phyloP scores from a whole-genome alignment of 2,888 invertebrate species.

The Erebia epiphron region DNA sequence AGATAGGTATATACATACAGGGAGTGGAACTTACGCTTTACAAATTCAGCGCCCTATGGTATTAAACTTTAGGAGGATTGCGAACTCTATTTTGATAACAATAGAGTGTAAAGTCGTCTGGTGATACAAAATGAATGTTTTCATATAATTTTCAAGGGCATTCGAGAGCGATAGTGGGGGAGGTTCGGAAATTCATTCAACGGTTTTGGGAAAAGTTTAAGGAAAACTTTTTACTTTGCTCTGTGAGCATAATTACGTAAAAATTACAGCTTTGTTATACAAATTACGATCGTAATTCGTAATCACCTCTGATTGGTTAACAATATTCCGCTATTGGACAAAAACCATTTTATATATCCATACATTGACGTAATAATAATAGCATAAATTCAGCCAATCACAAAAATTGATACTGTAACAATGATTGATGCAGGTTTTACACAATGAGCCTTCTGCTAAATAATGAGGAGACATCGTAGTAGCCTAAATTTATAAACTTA shows the following conservation, averaged over 20 bases:
- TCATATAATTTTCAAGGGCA: conserved; percentile 28
- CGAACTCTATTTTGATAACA: background rate
- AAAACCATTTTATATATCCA: no score
- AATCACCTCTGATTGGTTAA: no score
- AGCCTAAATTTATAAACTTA: no score
- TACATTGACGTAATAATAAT: no score
- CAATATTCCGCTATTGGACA: no score
- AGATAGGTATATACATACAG: conserved; percentile 24
- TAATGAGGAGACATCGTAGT: no score
- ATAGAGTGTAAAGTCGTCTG: conserved; percentile 1
- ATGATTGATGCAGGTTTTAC: no score
- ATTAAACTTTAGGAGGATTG: background rate
- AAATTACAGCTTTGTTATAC: no score
- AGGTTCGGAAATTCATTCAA: conserved; percentile 28
- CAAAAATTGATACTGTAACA: no score
- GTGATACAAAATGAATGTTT: conserved; percentile 11
- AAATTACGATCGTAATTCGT: no score
- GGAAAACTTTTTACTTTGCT: conserved; percentile 1
- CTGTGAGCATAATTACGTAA: background rate
- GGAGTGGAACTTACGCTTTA: conserved; percentile 24
- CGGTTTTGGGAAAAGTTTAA: conserved; percentile 11
- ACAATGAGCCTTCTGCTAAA: no score
- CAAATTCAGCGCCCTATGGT: conserved; percentile 17
- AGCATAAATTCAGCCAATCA: no score
- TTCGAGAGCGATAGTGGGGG: conserved; percentile 18